Conservation (phyloP, 2,888 invertebrate species). For the Trichacis sp. region DNA sequence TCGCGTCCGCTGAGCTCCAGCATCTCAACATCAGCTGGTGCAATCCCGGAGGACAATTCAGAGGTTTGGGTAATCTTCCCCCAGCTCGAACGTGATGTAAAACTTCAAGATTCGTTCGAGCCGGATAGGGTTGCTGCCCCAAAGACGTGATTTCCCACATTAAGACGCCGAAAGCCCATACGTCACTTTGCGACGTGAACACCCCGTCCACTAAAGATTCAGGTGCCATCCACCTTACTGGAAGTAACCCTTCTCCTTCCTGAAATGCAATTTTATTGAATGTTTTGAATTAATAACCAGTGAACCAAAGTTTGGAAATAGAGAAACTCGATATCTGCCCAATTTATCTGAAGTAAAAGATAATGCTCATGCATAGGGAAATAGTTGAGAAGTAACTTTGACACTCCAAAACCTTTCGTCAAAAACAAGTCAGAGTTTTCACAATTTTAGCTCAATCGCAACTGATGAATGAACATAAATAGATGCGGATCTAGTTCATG, state of each 20-base stretch:
- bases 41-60: constrained; percentile 86
- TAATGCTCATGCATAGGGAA: too few relatives aligned
- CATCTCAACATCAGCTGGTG: constrained; percentile 88
- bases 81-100: constrained; percentile 89
- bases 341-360: too few relatives aligned
- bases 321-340: too few relatives aligned
- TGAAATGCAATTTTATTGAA: too few relatives aligned
- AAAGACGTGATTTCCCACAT: constrained; percentile 98
- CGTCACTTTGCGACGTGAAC: constrained; percentile 96
- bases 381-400: too few relatives aligned
- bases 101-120: constrained; percentile 92
- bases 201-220: constrained; percentile 96
- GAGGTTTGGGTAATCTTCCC: constrained; percentile 84
- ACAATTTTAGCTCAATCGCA: too few relatives aligned
- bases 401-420: too few relatives aligned
- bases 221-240: constrained; percentile 98
- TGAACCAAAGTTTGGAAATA: too few relatives aligned
- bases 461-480: too few relatives aligned
- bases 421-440: too few relatives aligned
- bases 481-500: too few relatives aligned
- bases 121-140: constrained; percentile 97
- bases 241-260: constrained; percentile 80
- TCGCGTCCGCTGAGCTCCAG: constrained; percentile 86
- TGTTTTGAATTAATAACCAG: too few relatives aligned
- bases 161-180: constrained; percentile 94